Percentiles rank a stretch among this genome's conserved stretches.
Conservation (phyloP, 2,113 vertebrate species). For the Rissa tridactyla region DNA sequence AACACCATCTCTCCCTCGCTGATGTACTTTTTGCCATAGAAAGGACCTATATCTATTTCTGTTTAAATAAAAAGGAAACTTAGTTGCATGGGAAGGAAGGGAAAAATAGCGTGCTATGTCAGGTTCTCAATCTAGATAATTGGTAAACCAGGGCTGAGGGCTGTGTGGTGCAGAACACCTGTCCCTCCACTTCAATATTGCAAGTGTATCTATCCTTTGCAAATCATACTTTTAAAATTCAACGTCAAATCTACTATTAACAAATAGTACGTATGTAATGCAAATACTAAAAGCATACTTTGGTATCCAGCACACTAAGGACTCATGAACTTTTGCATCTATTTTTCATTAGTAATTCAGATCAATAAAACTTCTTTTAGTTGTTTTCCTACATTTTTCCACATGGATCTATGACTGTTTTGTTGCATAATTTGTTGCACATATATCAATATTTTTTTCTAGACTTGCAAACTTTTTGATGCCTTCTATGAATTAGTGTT, state of each 20-base stretch:
- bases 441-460: not conserved
- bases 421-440: not conserved
- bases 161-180: not conserved
- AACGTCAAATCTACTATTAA: not conserved
- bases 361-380: not conserved
- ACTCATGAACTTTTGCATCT: not conserved
- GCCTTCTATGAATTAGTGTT: not conserved
- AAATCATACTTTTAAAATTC: not conserved
- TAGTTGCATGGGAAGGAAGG: not conserved
- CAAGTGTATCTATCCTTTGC: not conserved
- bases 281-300: not conserved
- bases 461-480: not conserved
- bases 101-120: not conserved
- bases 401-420: not conserved
- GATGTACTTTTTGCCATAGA: not conserved
- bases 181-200: not conserved
- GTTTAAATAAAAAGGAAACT: not conserved
- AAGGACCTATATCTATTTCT: not conserved
- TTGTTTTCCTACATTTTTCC: not conserved
- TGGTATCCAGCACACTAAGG: not conserved
- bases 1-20: accelerated
- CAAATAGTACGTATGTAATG: not conserved
- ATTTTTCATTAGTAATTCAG: not conserved
- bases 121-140: accelerated
- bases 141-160: not conserved